Base-by-base conservation (phyloP, 1,140 invertebrate genomes). In the Sitodiplosis mosellana region DNA sequence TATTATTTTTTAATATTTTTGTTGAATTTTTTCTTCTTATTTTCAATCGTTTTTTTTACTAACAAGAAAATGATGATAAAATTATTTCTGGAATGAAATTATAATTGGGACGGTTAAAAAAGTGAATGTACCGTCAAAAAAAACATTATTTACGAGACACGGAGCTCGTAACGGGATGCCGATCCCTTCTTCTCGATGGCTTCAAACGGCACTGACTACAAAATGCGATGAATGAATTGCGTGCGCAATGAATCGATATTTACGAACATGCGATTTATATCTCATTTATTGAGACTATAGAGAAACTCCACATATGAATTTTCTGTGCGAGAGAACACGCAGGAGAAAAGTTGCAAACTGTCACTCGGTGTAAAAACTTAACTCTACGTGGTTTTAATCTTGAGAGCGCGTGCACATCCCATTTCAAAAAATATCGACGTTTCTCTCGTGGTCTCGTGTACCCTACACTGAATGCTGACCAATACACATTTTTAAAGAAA, bases 211-310 rank as follows among this genome's bases (percentile, higher is more conserved):
- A 43, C 41, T 43, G 18, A 45, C 21, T 19, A 21, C 22, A 45
- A 19, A 45, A 22, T 19, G 20, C 17, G 17, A 27, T 27, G 6
- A 21, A 27, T 45, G 14, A 19, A 45, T 45, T 45, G 43, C 43
- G 43, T 45, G 43, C 43, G 43, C 43, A 45, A n/a, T 12, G 14
- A 45, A 45, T 45, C 43, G 22, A 45, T 45, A 45, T 45, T 17
- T 14, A n/a, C 14, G 36, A 38, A 38, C 17, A 38, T 38, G 36
- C 36, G 36, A 27, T 27, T 27, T 27, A 27, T 27, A 27, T 27
- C 27, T 27, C 27, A 27, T 27, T 27, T 3, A 27, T 27, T 27
- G 27, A n/a, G n/a, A n/a, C n/a, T n/a, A n/a, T n/a, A n/a, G n/a
- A n/a, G n/a, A 27, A 27, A 27, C 27, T 3, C 27, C 27, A 27